phyloP scores from a whole-genome alignment of 2,797 vertebrate species.

The Philypnodon macrostomus region DNA sequence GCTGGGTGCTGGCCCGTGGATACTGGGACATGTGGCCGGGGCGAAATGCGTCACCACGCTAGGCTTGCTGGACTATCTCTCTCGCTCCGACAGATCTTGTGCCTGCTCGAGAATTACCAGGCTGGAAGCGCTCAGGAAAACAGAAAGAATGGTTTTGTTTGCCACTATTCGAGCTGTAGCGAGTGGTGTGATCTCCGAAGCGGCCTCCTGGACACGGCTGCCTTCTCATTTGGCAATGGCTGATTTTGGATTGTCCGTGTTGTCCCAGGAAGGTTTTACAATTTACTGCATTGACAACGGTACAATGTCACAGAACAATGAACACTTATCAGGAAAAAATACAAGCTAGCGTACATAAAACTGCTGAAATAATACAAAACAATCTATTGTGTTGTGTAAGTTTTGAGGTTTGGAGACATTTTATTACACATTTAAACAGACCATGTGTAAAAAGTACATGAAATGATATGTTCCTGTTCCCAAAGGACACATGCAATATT shows the following conservation, averaged over 20 bases:
- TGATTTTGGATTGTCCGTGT: conserved; percentile 9
- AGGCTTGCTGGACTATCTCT: conserved; percentile 42
- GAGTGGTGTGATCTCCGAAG: conserved; percentile 26
- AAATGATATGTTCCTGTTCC: no score
- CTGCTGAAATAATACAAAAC: no score
- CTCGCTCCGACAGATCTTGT: conserved; percentile 55
- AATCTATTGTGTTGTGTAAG: no score
- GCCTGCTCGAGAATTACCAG: conserved; percentile 54
- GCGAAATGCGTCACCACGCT: conserved; percentile 62
- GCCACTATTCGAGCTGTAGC: conserved; percentile 31
- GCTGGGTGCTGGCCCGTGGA: conserved; percentile 58
- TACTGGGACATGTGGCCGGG: conserved; percentile 66
- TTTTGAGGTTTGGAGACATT: no score
- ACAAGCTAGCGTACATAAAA: no score
- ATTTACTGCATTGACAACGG: conserved; percentile 2
- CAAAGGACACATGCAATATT: no score
- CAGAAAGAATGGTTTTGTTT: conserved; percentile 53
- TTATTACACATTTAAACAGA: no score
- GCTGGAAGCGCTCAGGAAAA: conserved; percentile 50
- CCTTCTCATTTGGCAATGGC: conserved; percentile 18
- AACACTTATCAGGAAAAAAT: no score
- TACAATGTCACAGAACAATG: background rate
- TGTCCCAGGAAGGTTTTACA: conserved; percentile 5
- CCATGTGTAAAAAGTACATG: no score
- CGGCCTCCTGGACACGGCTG: conserved; percentile 28